Evolutionary conservation across 2,888 invertebrate species (phyloP), one percentile per base, ranked within the genome.

Genomic region (Drosophila monieri): DNA sequence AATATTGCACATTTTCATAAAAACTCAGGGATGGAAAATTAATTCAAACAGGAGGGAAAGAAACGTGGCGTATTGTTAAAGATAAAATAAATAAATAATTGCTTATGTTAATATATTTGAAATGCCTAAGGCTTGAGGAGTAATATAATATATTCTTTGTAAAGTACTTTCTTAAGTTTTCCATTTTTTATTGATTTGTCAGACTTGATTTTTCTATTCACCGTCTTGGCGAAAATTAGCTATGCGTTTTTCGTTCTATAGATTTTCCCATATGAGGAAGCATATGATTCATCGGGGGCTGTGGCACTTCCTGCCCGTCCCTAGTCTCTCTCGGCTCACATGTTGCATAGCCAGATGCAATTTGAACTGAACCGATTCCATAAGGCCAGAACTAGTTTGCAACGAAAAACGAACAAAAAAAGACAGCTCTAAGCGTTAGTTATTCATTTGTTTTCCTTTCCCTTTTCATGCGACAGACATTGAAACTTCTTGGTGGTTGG

Each of bases 371-470:
- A 76, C 55, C 54, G 61, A 77, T 78, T 62, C 66, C 61, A 65
- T 69, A 53, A 68, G 65, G 58, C 64, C 55, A 83, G 80, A 84
- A 80, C 80, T 65, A 78, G 85, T 80, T 84, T 85, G 59, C 74
- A 65, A 60, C 74, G 51, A 62, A 77, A 49, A 54, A 60, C 27
- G 9, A 27, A 27, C 27, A 35, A 47, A 21, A 59, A 56, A 44
- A 15, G 14, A 18, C 21, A 43, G 35, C 51, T 61, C 62, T 67
- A 64, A 69, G 55, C 74, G 61, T 77, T 81, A 78, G 78, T 77
- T 80, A 84, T 73, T 54, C 75, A 49, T 21, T 62, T 61, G 68
- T 69, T 77, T 74, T 70, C 80, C 83, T 78, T 81, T 80, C 78
- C 85, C 83, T 72, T 73, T 85, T 76, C 48, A 65, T 65, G 46